A percentile compares a stretch with the other conserved stretches of the same genome.
phyloP scores from a whole-genome alignment of 2,797 vertebrate genomes.

The Acanthopagrus latus region DNA sequence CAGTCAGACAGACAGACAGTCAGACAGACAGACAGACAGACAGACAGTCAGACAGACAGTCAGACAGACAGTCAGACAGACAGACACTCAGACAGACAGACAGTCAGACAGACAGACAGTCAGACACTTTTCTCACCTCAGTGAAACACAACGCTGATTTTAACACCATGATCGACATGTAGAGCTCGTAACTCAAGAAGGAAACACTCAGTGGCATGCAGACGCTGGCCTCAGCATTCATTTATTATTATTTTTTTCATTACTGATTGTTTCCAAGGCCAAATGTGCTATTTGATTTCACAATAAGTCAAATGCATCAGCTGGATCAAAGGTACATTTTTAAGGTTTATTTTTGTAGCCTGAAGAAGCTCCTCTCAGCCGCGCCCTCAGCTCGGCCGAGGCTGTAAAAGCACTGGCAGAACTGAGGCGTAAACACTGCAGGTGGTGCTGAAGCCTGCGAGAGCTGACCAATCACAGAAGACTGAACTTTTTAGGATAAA shows the following conservation, averaged over 20 bases:
- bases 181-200: not conserved
- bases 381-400: too few species aligned
- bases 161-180: conserved; percentile 17
- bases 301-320: not conserved
- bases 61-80: not conserved
- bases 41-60: too few species aligned
- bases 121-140: conserved; percentile 13
- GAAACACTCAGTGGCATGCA: conserved; percentile 4
- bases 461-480: too few species aligned
- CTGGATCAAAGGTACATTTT: not conserved
- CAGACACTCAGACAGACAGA: too few species aligned
- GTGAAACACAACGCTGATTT: conserved; percentile 25
- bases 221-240: not conserved
- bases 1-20: not conserved
- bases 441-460: too few species aligned
- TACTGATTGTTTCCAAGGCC: not conserved
- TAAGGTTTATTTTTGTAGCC: not conserved
- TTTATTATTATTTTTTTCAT: not conserved
- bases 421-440: too few species aligned
- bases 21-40: too few species aligned
- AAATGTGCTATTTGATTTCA: not conserved
- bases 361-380: not conserved
- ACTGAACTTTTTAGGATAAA: too few species aligned
- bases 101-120: too few species aligned
- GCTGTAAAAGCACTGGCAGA: too few species aligned